phyloP scores from a whole-genome alignment of 2,797 vertebrate genomes.

The Cryptoprocta ferox region DNA sequence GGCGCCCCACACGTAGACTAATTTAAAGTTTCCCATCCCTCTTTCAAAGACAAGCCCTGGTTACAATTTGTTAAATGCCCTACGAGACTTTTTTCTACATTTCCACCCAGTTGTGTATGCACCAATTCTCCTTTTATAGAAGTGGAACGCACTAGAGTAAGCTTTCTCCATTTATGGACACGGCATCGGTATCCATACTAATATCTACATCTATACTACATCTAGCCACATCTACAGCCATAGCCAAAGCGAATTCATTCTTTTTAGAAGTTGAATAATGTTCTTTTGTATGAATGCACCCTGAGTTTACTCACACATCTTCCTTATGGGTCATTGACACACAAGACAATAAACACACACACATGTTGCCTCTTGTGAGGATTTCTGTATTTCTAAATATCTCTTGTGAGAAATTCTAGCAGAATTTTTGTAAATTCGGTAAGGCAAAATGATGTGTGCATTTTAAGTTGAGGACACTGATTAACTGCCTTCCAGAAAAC shows the following conservation, averaged over 20 bases:
- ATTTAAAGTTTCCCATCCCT: background rate
- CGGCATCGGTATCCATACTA: background rate
- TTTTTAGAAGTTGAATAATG: background rate
- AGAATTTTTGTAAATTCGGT: background rate
- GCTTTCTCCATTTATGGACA: background rate
- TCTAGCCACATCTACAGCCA: background rate
- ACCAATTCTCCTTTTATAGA: background rate
- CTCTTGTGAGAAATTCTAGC: background rate
- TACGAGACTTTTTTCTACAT: background rate
- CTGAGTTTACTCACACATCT: background rate
- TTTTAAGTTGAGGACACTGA: background rate
- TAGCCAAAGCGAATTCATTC: background rate
- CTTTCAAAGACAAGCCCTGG: background rate
- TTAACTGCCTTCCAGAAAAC: background rate
- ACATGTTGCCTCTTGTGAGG: background rate
- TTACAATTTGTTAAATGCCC: background rate
- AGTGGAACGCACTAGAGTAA: background rate
- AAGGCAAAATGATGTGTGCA: background rate
- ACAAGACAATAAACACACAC: background rate
- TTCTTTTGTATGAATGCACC: background rate
- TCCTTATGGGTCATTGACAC: background rate
- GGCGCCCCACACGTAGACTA: background rate
- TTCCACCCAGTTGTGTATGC: background rate
- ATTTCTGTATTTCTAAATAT: background rate
- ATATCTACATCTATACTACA: accelerated